A percentile compares a stretch with the other conserved stretches of the same genome.
Evolutionary conservation across 2,888 invertebrate species (phyloP).

Genomic region (Cephus pulcher): DNA sequence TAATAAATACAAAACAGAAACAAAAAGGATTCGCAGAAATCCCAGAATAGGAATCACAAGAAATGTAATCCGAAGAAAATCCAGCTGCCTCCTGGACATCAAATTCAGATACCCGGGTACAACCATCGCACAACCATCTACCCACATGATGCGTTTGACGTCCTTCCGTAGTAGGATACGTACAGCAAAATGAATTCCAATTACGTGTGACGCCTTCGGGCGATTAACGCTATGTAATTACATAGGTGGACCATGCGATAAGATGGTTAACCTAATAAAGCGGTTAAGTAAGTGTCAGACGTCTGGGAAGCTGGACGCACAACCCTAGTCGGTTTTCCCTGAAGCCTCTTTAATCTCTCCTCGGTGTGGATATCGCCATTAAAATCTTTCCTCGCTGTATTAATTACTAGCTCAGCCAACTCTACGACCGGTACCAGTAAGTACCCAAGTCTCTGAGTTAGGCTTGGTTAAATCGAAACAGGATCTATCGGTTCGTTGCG

Average conservation of each 20-base stretch:
- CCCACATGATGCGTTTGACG: neutral
- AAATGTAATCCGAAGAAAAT: neutral
- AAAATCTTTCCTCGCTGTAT: slow-evolving; percentile 1
- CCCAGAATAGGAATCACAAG: neutral
- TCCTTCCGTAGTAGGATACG: neutral
- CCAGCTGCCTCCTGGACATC: neutral
- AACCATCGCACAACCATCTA: too few species aligned
- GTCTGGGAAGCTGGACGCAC: slow-evolving; percentile 10
- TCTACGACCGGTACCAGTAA: neutral
- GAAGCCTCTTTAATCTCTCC: neutral
- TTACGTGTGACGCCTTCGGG: slow-evolving; percentile 42
- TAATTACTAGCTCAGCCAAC: neutral
- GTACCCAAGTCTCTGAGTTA: neutral
- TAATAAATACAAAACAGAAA: neutral
- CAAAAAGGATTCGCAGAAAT: neutral
- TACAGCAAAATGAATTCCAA: slow-evolving; percentile 29
- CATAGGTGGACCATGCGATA: slow-evolving; percentile 28
- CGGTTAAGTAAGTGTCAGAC: slow-evolving; percentile 27
- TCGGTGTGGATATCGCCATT: slow-evolving; percentile 1
- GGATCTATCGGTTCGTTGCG: neutral
- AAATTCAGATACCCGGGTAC: neutral
- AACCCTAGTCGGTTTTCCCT: neutral
- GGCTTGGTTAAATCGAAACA: neutral
- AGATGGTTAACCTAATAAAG: slow-evolving; percentile 42
- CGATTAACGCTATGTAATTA: slow-evolving; percentile 43